Conservation (phyloP, 2,797 vertebrate genomes). For the Anableps anableps region DNA sequence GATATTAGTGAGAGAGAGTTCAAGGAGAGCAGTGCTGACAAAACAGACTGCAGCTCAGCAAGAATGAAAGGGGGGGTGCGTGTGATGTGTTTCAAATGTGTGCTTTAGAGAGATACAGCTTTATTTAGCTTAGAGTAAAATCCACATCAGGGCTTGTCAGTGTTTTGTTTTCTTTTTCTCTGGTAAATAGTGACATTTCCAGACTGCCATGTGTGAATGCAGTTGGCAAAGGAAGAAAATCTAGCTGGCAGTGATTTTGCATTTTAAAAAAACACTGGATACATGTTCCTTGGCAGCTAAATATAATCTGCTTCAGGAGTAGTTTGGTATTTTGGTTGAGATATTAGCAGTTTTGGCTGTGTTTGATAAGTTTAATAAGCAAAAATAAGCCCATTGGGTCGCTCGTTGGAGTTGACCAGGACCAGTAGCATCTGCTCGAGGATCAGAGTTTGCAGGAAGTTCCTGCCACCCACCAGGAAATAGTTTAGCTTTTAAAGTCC, state of each 20-base stretch:
- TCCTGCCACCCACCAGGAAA: background rate
- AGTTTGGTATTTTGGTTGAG: background rate
- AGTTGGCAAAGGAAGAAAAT: slow-evolving; percentile 19
- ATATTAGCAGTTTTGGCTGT: background rate
- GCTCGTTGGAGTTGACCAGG: background rate
- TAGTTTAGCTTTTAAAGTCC: background rate
- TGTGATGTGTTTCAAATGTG: background rate
- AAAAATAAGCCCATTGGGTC: background rate
- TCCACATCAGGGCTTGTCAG: slow-evolving; percentile 24
- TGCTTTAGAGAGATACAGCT: slow-evolving; percentile 8
- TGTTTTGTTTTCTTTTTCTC: slow-evolving; percentile 27
- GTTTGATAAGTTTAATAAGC: background rate
- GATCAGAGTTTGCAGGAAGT: background rate
- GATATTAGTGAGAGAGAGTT: slow-evolving; percentile 30
- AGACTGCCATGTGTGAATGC: slow-evolving; percentile 10
- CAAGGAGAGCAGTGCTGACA: slow-evolving; percentile 29
- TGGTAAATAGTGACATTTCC: slow-evolving; percentile 25
- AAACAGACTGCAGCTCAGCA: slow-evolving; percentile 17
- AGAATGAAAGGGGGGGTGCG: background rate
- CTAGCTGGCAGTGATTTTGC: background rate
- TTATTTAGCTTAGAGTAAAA: slow-evolving; percentile 39
- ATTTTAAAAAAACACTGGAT: background rate
- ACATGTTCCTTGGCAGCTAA: slow-evolving; percentile 2
- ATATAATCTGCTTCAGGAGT: background rate
- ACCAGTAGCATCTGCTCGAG: background rate